These are phyloP conservation scores for Turritopsis rubra DNA, from an alignment of 30 jellyfish, hydroid and myxozoan species.

Conservation along the genomic window DNA sequence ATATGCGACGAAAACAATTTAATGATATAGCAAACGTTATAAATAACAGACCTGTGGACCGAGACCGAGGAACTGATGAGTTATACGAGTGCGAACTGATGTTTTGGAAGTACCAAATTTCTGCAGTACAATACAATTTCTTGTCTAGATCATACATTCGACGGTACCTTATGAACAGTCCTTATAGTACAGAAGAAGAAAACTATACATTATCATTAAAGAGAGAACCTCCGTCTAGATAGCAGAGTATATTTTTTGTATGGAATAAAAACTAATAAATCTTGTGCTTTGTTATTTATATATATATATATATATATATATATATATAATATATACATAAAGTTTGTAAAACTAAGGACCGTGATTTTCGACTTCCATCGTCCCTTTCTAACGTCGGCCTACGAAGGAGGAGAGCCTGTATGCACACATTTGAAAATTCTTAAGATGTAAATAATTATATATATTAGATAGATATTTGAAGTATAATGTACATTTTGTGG, in stretches of 20 bases:
- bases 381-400: too few species aligned
- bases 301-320: neutral
- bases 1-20: neutral
- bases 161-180: constrained; percentile 52
- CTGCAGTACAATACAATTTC: constrained; percentile 70
- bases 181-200: constrained; percentile 84
- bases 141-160: constrained; percentile 48
- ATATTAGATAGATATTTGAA: neutral
- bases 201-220: constrained; percentile 63
- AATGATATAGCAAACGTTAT: constrained; percentile 5
- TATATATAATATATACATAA: too few species aligned
- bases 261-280: neutral
- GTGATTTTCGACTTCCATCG: too few species aligned
- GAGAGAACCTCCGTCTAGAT: constrained; percentile 54
- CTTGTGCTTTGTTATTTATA: neutral
- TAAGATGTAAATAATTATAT: too few species aligned
- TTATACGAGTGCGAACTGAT: constrained; percentile 41
- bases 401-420: neutral
- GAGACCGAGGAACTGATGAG: neutral
- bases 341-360: neutral
- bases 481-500: neutral
- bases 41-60: constrained; percentile 31
- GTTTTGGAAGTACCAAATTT: constrained; percentile 84
- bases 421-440: neutral
- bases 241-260: neutral